phyloP scores from a whole-genome alignment of 2,113 vertebrate genomes.

The Clarias batrachus region DNA sequence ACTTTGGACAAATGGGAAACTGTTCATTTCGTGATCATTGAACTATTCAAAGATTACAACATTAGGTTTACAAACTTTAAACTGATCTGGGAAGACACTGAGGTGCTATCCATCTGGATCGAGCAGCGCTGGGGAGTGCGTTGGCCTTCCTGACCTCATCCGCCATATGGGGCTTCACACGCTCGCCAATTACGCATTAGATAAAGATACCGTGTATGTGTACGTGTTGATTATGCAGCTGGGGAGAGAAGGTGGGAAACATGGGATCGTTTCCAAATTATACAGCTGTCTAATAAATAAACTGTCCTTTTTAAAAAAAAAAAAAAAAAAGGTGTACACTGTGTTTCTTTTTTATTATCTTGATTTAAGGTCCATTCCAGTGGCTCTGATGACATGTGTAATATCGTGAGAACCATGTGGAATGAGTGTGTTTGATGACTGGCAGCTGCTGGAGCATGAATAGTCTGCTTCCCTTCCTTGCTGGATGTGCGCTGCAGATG shows the following conservation, averaged over 20 bases:
- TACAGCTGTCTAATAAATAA: constrained; percentile 65
- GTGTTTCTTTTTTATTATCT: background rate
- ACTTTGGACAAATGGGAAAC: background rate
- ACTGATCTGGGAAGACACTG: background rate
- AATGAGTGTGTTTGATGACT: constrained; percentile 15
- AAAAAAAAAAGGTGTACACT: background rate
- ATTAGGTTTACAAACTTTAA: constrained; percentile 27
- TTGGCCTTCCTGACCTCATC: constrained; percentile 34
- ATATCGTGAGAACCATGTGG: constrained; percentile 2
- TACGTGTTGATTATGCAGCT: constrained; percentile 47
- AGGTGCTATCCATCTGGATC: constrained; percentile 20
- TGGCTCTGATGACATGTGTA: constrained; percentile 2
- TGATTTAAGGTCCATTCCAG: background rate
- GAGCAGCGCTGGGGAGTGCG: background rate
- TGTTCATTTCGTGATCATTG: background rate
- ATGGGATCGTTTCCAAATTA: constrained; percentile 43
- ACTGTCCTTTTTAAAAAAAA: constrained; percentile 6
- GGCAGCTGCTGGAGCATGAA: constrained; percentile 27
- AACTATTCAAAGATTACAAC: background rate
- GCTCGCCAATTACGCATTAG: constrained; percentile 11
- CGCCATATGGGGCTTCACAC: background rate
- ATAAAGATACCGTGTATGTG: constrained; percentile 21
- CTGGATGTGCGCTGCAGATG: background rate
- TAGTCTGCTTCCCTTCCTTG: constrained; percentile 74
- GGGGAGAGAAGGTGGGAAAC: constrained; percentile 17